Evolutionary conservation across 2,888 invertebrate species (phyloP), one percentile per base, ranked within the genome.

Genomic region (Agrotis puta): DNA sequence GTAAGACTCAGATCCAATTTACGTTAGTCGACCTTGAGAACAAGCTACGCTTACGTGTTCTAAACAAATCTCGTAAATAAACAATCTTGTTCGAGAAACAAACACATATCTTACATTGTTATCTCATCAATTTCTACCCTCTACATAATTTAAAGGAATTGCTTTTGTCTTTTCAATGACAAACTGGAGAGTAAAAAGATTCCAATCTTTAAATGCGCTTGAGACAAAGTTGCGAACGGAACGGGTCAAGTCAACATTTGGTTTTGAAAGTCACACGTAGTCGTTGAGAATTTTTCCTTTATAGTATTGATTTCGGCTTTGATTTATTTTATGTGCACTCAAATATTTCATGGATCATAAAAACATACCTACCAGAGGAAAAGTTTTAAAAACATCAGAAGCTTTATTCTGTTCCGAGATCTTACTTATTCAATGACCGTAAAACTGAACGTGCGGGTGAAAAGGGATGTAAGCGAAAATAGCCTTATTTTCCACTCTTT

Each of bases 1-100:
- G 77, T 81, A 82, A 86, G 81, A 65, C 79, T 76, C 78, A 85
- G 85, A 91, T 89, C 86, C 88, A 89, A 89, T 91, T 89, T 87
- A 86, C 85, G 85, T 87, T 64, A 76, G 56, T 50, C 74, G 53
- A 74, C 83, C 76, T 83, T 85, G 68, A 82, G 33, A 48, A n/a
- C 58, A 39, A 27, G 48, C 51, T 56, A 78, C 77, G 69, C 67
- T 81, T 75, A 82, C 61, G 65, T 73, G 56, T 66, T 71, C 56
- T 67, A 58, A 59, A 78, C 58, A 68, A 77, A 77, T 71, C 68
- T 64, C 68, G 48, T 70, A 71, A 77, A 77, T 73, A 67, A 69
- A 79, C 57, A 54, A 65, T 45, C n/a, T 22, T 54, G 53, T 59
- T 43, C 22, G 27, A 22, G 59, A 58, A 48, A 74, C 51, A 62